phyloP scores from a whole-genome alignment of 2,888 invertebrate genomes.

The Tenthredo scrophulariae region DNA sequence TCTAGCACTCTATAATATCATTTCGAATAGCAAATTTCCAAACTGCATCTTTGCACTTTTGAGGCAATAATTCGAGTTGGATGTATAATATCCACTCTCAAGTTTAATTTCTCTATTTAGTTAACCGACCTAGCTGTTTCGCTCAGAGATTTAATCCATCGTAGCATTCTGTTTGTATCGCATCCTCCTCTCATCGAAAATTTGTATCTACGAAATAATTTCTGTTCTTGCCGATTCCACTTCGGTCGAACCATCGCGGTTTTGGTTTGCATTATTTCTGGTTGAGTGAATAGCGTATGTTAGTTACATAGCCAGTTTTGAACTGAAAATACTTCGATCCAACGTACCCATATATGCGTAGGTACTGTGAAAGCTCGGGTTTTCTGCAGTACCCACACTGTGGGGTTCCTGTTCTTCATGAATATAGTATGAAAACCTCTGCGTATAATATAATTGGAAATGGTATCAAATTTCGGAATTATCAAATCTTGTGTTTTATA shows the following conservation, averaged over 20 bases:
- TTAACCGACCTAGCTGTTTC: background rate
- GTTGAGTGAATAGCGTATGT: background rate
- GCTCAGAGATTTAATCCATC: background rate
- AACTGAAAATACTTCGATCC: background rate
- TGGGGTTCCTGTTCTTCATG: background rate
- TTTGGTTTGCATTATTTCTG: background rate
- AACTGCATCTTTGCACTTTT: background rate
- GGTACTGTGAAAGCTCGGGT: background rate
- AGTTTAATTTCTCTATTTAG: background rate
- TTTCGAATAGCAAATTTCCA: background rate
- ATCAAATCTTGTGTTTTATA: constrained; percentile 57
- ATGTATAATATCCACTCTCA: background rate
- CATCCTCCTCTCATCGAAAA: background rate
- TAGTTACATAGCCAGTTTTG: background rate
- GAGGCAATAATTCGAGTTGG: background rate
- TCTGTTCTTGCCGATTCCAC: background rate
- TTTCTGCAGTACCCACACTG: background rate
- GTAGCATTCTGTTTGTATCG: background rate
- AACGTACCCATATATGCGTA: background rate
- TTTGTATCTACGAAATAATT: background rate
- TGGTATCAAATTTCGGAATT: background rate
- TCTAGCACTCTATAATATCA: background rate
- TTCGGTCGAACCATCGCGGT: background rate
- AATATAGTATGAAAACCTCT: background rate
- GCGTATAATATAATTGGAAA: background rate